Percentiles rank a stretch among this genome's conserved stretches.
These are phyloP conservation scores for Myotis yumanensis DNA, from an alignment of 2,113 vertebrate species.

Conservation along the genomic window DNA sequence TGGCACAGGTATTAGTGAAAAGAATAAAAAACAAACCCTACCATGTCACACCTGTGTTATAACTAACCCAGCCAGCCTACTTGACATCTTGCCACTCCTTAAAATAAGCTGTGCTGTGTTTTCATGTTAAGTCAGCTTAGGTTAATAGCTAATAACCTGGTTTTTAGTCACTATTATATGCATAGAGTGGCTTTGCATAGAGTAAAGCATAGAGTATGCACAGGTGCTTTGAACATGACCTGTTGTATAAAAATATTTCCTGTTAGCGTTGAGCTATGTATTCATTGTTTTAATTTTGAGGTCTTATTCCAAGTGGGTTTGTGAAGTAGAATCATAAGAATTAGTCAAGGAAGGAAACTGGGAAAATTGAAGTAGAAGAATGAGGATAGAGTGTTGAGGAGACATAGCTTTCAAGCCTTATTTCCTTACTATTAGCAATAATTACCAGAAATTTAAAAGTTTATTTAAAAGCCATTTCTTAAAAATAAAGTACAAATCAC, in stretches of 20 bases:
- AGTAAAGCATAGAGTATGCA: neutral
- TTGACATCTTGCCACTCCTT: neutral
- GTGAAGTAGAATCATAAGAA: constrained; percentile 24
- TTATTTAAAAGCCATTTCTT: neutral
- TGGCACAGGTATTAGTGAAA: neutral
- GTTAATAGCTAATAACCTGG: neutral
- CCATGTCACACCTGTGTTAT: neutral
- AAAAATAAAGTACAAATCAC: neutral
- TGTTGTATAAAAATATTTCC: neutral
- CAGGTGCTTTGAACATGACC: neutral
- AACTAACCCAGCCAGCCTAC: neutral
- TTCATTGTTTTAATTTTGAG: constrained; percentile 4
- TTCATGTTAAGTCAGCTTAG: neutral
- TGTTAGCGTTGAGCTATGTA: neutral
- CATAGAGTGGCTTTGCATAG: neutral
- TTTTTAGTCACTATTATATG: neutral
- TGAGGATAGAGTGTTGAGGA: neutral
- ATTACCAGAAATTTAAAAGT: neutral
- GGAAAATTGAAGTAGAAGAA: neutral
- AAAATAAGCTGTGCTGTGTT: neutral
- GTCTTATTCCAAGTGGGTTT: constrained; percentile 22
- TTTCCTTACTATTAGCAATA: neutral
- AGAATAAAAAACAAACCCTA: neutral
- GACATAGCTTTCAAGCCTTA: neutral
- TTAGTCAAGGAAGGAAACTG: neutral